These are phyloP conservation scores for Bellardia pandia DNA, from an alignment of 2,888 invertebrate genomes.

Conservation along the genomic window DNA sequence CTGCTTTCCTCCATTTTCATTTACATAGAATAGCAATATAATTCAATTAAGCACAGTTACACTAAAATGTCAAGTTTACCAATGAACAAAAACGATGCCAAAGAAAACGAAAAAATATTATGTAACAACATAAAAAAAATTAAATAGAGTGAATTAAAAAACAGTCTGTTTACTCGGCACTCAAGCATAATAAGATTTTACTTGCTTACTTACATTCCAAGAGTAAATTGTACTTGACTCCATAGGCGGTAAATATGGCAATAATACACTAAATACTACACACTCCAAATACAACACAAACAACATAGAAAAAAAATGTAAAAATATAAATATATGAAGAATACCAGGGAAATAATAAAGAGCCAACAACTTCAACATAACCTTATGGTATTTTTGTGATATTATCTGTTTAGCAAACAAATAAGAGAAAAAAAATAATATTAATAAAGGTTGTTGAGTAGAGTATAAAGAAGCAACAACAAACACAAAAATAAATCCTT, in stretches of 20 bases:
- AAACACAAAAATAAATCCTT: neutral
- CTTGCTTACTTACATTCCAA: slow-evolving; percentile 18
- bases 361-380: slow-evolving; percentile 1
- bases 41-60: neutral
- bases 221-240: slow-evolving; percentile 56
- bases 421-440: neutral
- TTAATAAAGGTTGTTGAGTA: slow-evolving; percentile 8
- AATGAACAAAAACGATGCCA: neutral
- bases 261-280: slow-evolving; percentile 18
- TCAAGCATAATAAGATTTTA: slow-evolving; percentile 71
- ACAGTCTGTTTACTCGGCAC: slow-evolving; percentile 41
- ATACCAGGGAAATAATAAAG: neutral
- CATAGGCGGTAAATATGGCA: slow-evolving; percentile 64
- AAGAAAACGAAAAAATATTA: neutral
- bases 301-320: neutral
- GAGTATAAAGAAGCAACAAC: neutral
- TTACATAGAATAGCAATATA: too few species aligned
- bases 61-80: neutral
- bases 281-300: neutral
- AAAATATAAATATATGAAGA: neutral
- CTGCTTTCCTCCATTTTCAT: too few species aligned
- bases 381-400: slow-evolving; percentile 25
- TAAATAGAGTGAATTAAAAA: neutral
- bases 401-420: slow-evolving; percentile 15
- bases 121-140: too few species aligned